Percentiles rank a stretch among this genome's conserved stretches.
phyloP scores from a whole-genome alignment of 1,140 invertebrate species.

The Protaetia brevitarsis region DNA sequence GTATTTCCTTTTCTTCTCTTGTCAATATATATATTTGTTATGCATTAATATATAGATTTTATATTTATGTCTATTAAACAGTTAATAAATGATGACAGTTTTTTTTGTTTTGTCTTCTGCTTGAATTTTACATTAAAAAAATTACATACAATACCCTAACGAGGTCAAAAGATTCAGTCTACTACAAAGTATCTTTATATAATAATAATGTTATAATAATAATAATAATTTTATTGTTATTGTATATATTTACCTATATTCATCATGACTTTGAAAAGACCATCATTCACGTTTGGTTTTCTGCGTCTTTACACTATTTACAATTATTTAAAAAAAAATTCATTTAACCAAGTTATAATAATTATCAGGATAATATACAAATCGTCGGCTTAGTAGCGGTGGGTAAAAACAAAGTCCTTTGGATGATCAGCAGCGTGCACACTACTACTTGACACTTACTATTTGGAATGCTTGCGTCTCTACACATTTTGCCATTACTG shows the following conservation, averaged over 20 bases:
- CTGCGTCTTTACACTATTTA: conserved; percentile 50
- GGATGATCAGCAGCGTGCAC: conserved; percentile 38
- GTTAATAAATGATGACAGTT: conserved; percentile 27
- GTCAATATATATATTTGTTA: conserved; percentile 25
- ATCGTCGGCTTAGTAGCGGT: conserved; percentile 32
- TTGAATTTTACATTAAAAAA: conserved; percentile 45
- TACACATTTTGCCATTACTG: conserved; percentile 33
- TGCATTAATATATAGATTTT: conserved; percentile 22
- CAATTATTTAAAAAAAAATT: conserved; percentile 37
- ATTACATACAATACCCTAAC: conserved; percentile 43
- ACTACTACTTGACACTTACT: conserved; percentile 45
- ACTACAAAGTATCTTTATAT: conserved; percentile 44
- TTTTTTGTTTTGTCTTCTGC: neutral
- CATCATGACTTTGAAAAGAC: conserved; percentile 41
- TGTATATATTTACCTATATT: conserved; percentile 21
- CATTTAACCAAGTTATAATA: conserved; percentile 17
- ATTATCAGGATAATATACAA: conserved; percentile 40
- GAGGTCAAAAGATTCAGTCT: conserved; percentile 44
- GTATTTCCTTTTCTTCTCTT: conserved; percentile 22
- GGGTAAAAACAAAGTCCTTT: conserved; percentile 37
- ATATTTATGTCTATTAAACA: conserved; percentile 28
- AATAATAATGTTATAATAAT: conserved; percentile 25
- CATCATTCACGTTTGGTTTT: conserved; percentile 20
- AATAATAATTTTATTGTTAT: conserved; percentile 26
- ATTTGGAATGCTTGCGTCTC: conserved; percentile 47